Percentiles rank a stretch among this genome's conserved stretches.
Conservation (phyloP, 2,888 invertebrate species). For the Ceramica pisi region DNA sequence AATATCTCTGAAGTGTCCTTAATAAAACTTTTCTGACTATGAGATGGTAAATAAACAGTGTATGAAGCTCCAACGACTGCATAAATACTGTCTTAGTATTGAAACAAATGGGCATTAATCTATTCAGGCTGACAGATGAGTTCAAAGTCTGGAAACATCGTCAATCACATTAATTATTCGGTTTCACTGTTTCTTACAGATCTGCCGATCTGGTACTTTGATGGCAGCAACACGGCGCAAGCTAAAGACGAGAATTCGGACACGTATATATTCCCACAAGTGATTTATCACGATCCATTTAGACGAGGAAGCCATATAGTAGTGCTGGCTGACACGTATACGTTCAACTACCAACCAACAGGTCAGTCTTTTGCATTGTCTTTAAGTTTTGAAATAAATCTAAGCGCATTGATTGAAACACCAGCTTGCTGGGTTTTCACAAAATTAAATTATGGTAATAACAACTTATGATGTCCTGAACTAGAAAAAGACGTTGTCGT, state of each 20-base stretch:
- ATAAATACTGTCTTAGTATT: background rate
- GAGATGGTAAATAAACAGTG: background rate
- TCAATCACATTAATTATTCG: constrained; percentile 57
- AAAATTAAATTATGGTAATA: no score
- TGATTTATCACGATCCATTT: constrained; percentile 95
- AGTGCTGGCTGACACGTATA: constrained; percentile 94
- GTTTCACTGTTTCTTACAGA: constrained; percentile 82
- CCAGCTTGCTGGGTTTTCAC: background rate
- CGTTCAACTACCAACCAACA: constrained; percentile 90
- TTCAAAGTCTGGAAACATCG: constrained; percentile 50
- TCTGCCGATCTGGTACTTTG: constrained; percentile 94
- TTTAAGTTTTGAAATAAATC: background rate
- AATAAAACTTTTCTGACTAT: background rate
- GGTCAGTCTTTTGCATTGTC: constrained; percentile 68
- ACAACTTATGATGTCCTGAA: no score
- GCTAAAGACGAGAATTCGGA: constrained; percentile 93
- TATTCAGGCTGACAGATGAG: constrained; percentile 21
- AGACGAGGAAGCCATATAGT: constrained; percentile 93
- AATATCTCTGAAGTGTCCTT: background rate
- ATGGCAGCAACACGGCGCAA: constrained; percentile 94
- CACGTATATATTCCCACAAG: constrained; percentile 94
- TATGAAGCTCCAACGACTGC: background rate
- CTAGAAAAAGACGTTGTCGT: no score
- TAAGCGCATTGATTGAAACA: background rate
- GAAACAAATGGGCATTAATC: constrained; percentile 8